These are phyloP conservation scores for Neolamprologus tretocephalus DNA, from an alignment of 2,113 vertebrate species.

Conservation along the genomic window DNA sequence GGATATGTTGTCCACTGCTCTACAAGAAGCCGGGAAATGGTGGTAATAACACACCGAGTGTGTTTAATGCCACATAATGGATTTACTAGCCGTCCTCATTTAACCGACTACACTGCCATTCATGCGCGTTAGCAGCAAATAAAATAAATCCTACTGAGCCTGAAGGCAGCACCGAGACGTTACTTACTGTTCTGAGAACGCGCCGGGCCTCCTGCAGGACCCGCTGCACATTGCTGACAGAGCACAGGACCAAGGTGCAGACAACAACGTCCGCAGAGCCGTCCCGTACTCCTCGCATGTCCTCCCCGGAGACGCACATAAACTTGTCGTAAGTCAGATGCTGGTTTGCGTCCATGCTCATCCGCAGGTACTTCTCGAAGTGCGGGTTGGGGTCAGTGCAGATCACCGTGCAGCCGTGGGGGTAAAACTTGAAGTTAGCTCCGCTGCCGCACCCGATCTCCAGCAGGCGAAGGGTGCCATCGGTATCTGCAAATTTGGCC, in stretches of 20 bases:
- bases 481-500: slow-evolving; percentile 34
- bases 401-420: slow-evolving; percentile 70
- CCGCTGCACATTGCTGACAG: slow-evolving; percentile 38
- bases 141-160: neutral
- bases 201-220: slow-evolving; percentile 73
- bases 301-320: slow-evolving; percentile 65
- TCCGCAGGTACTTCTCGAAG: slow-evolving; percentile 70
- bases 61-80: neutral
- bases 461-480: slow-evolving; percentile 68
- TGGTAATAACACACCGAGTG: neutral
- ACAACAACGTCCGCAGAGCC: slow-evolving; percentile 76
- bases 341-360: slow-evolving; percentile 67
- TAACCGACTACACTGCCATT: neutral
- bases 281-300: slow-evolving; percentile 67
- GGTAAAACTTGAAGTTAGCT: slow-evolving; percentile 80
- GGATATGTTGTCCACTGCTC: neutral
- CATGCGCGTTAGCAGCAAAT: neutral
- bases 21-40: neutral
- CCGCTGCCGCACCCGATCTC: slow-evolving; percentile 82
- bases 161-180: slow-evolving; percentile 1
- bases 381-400: slow-evolving; percentile 78
- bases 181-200: slow-evolving; percentile 75
- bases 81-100: neutral
- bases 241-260: slow-evolving; percentile 80
- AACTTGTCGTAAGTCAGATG: slow-evolving; percentile 73